These are phyloP conservation scores for Poeciliopsis presidionis DNA, from an alignment of 2,797 vertebrate species.

Conservation along the genomic window DNA sequence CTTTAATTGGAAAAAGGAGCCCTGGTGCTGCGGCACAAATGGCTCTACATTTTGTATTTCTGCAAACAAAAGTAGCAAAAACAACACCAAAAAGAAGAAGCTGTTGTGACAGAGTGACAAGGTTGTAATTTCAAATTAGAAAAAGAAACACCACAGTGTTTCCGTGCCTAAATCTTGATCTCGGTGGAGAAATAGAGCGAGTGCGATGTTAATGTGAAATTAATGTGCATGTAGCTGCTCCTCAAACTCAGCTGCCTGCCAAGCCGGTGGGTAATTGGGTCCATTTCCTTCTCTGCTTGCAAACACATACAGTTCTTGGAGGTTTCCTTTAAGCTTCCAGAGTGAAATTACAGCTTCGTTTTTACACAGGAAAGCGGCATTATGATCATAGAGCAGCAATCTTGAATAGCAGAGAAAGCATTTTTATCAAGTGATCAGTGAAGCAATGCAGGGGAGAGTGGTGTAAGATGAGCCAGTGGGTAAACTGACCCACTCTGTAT, in stretches of 20 bases:
- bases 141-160: constrained; percentile 29
- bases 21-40: constrained; percentile 28
- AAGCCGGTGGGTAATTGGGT: constrained; percentile 53
- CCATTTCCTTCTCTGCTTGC: constrained; percentile 56
- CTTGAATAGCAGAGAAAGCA: neutral
- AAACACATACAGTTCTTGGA: constrained; percentile 24
- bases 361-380: constrained; percentile 5
- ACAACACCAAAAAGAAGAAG: neutral
- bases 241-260: constrained; percentile 53
- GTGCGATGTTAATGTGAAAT: constrained; percentile 65
- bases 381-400: constrained; percentile 5
- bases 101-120: constrained; percentile 27
- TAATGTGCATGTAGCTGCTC: constrained; percentile 60
- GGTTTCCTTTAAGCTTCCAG: constrained; percentile 35
- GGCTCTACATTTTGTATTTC: constrained; percentile 17
- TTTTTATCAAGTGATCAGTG: neutral
- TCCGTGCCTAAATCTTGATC: constrained; percentile 38
- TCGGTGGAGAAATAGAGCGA: constrained; percentile 37
- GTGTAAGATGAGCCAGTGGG: neutral
- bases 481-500: neutral
- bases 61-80: neutral
- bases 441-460: neutral
- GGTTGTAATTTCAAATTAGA: constrained; percentile 22
- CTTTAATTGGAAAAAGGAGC: constrained; percentile 12
- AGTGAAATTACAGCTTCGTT: constrained; percentile 39